Evolutionary conservation across 2,888 invertebrate genomes (phyloP).

Genomic region (Diarsia brunnea): DNA sequence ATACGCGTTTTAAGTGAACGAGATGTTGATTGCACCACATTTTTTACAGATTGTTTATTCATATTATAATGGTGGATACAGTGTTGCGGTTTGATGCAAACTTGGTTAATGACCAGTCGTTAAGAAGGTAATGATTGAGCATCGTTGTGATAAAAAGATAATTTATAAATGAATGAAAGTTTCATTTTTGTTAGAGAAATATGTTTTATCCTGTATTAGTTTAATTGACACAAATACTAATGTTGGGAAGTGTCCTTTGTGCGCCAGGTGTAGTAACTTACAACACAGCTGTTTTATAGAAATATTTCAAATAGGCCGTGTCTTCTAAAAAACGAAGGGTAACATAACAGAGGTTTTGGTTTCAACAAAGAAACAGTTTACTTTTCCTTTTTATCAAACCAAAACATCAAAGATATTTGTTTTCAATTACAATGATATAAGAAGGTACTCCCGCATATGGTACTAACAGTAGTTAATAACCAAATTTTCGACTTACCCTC

Average conservation of each 20-base stretch:
- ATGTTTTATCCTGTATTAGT: no score
- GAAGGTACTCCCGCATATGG: not conserved
- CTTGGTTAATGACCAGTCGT: slow-evolving; percentile 3
- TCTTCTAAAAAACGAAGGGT: not conserved
- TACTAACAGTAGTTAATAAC: not conserved
- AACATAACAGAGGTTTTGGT: slow-evolving; percentile 17
- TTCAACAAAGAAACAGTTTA: slow-evolving; percentile 1
- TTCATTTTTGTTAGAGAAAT: not conserved
- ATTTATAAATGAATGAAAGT: not conserved
- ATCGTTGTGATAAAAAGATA: not conserved
- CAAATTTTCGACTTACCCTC: slow-evolving; percentile 76
- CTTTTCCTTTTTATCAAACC: not conserved
- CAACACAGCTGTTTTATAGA: slow-evolving; percentile 1
- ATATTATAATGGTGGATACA: not conserved
- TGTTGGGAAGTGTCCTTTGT: not conserved
- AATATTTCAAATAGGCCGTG: not conserved
- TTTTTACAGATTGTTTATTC: slow-evolving; percentile 9
- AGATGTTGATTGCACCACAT: slow-evolving; percentile 47
- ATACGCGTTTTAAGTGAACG: slow-evolving; percentile 40
- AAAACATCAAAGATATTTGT: not conserved
- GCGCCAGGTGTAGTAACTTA: not conserved
- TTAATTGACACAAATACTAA: not conserved
- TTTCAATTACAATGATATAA: not conserved
- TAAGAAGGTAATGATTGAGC: not conserved
- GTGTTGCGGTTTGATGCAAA: not conserved